Evolutionary conservation across 2,888 invertebrate genomes (phyloP).

Genomic region (Quadroppia sp.): DNA sequence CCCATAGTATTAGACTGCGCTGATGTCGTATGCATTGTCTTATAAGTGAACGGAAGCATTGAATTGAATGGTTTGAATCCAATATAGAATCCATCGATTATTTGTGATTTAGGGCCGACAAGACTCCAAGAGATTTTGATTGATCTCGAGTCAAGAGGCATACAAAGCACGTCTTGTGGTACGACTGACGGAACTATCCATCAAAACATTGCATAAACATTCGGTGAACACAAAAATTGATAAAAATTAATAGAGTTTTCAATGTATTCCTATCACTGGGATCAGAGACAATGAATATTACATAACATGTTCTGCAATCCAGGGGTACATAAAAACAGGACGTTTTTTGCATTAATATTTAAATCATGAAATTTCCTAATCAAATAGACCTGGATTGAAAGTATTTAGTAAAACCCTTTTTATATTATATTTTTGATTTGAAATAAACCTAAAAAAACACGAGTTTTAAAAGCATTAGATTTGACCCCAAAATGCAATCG

Average conservation of each 20-base stretch:
- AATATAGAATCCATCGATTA: conserved; percentile 48
- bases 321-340: too few relatives aligned
- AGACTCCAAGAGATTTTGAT: conserved; percentile 47
- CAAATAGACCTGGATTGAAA: too few relatives aligned
- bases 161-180: conserved; percentile 47
- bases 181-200: conserved; percentile 49
- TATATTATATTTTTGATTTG: too few relatives aligned
- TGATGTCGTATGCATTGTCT: conserved; percentile 43
- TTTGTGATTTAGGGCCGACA: conserved; percentile 20
- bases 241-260: conserved; percentile 19
- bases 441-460: too few relatives aligned
- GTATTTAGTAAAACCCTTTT: too few relatives aligned
- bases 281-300: background rate
- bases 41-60: conserved; percentile 46
- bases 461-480: too few relatives aligned
- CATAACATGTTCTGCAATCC: too few relatives aligned
- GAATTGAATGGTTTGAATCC: conserved; percentile 46
- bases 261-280: too few relatives aligned
- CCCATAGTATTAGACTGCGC: background rate
- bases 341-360: too few relatives aligned
- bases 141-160: conserved; percentile 47
- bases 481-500: too few relatives aligned
- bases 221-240: background rate
- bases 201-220: conserved; percentile 30
- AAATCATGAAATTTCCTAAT: too few relatives aligned